Evolutionary conservation across 2,113 vertebrate genomes (phyloP).

Genomic region (Sphyrna mokarran): DNA sequence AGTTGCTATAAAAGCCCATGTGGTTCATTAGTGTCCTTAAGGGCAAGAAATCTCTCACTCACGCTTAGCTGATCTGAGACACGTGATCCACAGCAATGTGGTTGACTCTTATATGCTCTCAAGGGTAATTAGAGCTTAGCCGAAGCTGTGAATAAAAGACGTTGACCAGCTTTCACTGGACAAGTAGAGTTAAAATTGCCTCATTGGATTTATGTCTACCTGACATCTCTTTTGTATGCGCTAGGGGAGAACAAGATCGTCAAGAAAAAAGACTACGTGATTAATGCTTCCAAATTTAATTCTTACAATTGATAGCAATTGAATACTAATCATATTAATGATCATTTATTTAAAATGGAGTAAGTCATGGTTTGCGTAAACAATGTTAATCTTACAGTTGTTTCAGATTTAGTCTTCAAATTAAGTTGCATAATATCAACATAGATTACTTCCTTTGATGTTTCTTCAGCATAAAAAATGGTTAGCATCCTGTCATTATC

Average conservation of each 20-base stretch:
- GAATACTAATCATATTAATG: not conserved
- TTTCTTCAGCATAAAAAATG: not conserved
- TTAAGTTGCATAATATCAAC: not conserved
- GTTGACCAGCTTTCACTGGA: not conserved
- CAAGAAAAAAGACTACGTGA: not conserved
- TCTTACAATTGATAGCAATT: not conserved
- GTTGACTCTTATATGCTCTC: no score
- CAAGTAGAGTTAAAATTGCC: not conserved
- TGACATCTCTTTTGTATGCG: not conserved
- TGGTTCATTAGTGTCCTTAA: no score
- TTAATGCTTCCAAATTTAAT: constrained; percentile 11
- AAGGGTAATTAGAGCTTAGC: no score
- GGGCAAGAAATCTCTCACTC: no score
- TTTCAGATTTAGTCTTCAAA: not conserved
- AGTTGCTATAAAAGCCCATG: no score
- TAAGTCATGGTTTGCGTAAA: not conserved
- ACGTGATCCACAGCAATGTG: no score
- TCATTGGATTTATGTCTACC: not conserved
- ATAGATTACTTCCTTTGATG: not conserved
- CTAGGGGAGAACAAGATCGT: not conserved
- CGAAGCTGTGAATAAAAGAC: no score
- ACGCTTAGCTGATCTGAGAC: no score
- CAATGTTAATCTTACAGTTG: not conserved
- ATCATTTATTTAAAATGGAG: not conserved
- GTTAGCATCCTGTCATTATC: not conserved